Evolutionary conservation across 2,113 vertebrate genomes (phyloP).

Genomic region (Microtus oregoni): DNA sequence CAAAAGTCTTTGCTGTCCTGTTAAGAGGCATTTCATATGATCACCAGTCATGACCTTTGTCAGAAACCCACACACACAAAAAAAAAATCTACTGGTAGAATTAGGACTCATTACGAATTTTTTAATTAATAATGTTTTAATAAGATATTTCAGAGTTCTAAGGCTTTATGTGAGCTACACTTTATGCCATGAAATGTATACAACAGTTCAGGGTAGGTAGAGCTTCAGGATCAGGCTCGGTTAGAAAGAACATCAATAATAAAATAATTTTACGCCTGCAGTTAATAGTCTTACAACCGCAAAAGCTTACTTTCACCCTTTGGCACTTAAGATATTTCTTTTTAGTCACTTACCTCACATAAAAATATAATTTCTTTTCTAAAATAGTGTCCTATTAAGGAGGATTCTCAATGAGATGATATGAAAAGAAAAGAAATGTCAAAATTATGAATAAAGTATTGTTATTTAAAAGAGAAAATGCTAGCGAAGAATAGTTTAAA

Average conservation of each 20-base stretch:
- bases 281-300: constrained; percentile 27
- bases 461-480: constrained; percentile 43
- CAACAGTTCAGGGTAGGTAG: not conserved
- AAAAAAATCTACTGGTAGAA: not conserved
- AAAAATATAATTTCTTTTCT: constrained; percentile 32
- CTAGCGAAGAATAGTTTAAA: constrained; percentile 27
- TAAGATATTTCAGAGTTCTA: not conserved
- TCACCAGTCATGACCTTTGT: not conserved
- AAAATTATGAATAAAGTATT: constrained; percentile 56
- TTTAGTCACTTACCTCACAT: constrained; percentile 2
- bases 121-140: not conserved
- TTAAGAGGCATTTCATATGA: not conserved
- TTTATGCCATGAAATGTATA: not conserved
- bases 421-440: constrained; percentile 54
- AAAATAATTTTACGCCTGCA: not conserved
- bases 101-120: not conserved
- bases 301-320: constrained; percentile 32
- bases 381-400: constrained; percentile 45
- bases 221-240: not conserved
- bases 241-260: not conserved
- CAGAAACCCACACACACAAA: not conserved
- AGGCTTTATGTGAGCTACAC: not conserved
- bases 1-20: not conserved
- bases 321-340: not conserved
- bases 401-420: constrained; percentile 48